Base-by-base conservation (phyloP, 2,113 vertebrate species). In the Anser brachyrhynchus region DNA sequence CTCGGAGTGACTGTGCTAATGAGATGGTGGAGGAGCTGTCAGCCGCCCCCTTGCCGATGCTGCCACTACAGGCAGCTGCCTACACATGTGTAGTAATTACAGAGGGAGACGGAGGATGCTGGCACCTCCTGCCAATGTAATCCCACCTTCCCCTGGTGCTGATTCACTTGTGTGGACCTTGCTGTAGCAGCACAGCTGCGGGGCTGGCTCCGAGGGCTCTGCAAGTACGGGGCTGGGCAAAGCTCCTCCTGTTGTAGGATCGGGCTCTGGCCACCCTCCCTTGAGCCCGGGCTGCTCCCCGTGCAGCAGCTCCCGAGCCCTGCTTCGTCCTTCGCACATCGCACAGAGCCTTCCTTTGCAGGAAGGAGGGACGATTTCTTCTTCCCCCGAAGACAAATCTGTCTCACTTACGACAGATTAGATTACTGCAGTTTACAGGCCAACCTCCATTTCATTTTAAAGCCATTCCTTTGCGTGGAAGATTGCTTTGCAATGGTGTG, bases 71-170 rank as follows among this genome's bases (percentile, higher is more conserved):
- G 83, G 95, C 95, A 58, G 83, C 96, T 97, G 98, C 96, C 97
- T 75, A 95, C 89, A 86, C 91, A 23, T 72, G 94, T 78, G 79
- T 81, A 96, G 96, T 97, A 95, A 96, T 98, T 97, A 84, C 96
- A 93, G 95, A 88, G 85, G 65, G 91, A 95, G 82, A 62, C n/a
- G 93, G 97, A 95, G 96, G 49, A 87, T 86, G 86, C 87, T 96
- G 87, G 91, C 96, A 95, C 96, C 96, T 95, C 70, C 90, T 39
- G 13, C 96, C 97, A 92, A 78, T 73, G 64, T 76, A 28, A 84
- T 86, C 83, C 96, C 95, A 92, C 93, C 73, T 58, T 94, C 84
- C 78, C 59, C 83, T 2, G 77, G 33, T 6, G 65, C 92, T 97
- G 97, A 97, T 95, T 97, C 96, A 97, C 91, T 8, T 3, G 5